Conservation (phyloP, 2,113 vertebrate species). For the Macrotus californicus region DNA sequence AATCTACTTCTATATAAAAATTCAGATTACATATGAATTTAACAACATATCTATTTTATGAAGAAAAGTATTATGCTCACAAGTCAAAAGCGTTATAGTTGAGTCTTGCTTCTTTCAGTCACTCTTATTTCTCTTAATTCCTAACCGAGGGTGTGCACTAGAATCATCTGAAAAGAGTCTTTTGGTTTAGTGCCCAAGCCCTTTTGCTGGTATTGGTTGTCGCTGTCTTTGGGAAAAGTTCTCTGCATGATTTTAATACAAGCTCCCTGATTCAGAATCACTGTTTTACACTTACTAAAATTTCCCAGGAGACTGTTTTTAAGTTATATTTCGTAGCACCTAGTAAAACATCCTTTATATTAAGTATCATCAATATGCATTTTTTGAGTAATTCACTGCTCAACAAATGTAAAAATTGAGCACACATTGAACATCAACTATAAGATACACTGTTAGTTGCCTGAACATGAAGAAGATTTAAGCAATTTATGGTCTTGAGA, state of each 20-base stretch:
- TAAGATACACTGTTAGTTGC: background rate
- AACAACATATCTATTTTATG: background rate
- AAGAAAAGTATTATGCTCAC: background rate
- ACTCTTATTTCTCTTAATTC: background rate
- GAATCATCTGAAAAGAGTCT: background rate
- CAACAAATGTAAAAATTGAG: background rate
- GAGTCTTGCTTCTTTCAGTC: background rate
- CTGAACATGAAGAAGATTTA: background rate
- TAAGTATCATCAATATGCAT: background rate
- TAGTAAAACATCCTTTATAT: background rate
- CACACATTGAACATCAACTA: background rate
- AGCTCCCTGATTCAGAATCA: background rate
- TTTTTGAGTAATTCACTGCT: background rate
- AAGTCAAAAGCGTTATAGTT: background rate
- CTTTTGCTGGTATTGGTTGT: background rate
- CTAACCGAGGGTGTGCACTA: background rate
- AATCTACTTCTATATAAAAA: background rate
- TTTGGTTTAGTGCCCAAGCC: background rate
- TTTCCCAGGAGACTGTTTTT: background rate
- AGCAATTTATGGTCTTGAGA: constrained; percentile 1
- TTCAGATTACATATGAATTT: background rate
- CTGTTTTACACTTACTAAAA: constrained; percentile 19
- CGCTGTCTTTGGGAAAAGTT: background rate
- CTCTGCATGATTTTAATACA: background rate
- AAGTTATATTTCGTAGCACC: background rate